phyloP scores from a whole-genome alignment of 2,888 invertebrate genomes.

The Hartigia nigra region DNA sequence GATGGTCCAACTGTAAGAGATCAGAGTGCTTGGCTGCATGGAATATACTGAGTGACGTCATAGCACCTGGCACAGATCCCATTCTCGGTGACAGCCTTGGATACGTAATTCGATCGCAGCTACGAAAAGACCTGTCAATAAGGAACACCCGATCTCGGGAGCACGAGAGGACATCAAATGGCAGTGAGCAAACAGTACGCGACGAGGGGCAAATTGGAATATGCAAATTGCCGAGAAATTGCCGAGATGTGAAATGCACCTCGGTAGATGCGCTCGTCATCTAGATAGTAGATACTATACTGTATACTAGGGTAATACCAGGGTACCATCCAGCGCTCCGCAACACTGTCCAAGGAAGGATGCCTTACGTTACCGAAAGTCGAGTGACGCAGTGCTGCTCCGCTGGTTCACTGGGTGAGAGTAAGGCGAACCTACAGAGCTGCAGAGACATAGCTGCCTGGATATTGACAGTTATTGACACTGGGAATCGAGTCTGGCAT shows the following conservation, averaged over 20 bases:
- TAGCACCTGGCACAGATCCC: neutral
- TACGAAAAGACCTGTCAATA: slow-evolving; percentile 24
- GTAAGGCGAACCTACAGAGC: neutral
- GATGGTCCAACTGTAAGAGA: neutral
- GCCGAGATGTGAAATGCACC: neutral
- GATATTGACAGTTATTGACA: neutral
- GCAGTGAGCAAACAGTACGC: slow-evolving; percentile 29
- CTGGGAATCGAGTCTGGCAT: neutral
- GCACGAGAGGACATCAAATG: slow-evolving; percentile 16
- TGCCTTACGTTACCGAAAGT: neutral
- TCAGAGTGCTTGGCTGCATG: neutral
- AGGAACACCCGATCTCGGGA: slow-evolving; percentile 17
- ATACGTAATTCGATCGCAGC: slow-evolving; percentile 28
- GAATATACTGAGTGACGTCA: neutral
- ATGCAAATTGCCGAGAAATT: slow-evolving; percentile 32
- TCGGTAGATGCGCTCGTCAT: neutral
- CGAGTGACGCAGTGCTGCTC: neutral
- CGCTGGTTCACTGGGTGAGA: neutral
- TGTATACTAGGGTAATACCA: neutral
- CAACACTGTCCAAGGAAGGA: neutral
- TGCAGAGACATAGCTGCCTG: neutral
- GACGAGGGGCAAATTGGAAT: slow-evolving; percentile 34
- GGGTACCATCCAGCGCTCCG: neutral
- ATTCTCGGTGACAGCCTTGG: neutral
- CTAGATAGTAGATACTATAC: neutral